These are phyloP conservation scores for Perizoma affinitatum DNA, from an alignment of 2,888 invertebrate species.

Conservation along the genomic window DNA sequence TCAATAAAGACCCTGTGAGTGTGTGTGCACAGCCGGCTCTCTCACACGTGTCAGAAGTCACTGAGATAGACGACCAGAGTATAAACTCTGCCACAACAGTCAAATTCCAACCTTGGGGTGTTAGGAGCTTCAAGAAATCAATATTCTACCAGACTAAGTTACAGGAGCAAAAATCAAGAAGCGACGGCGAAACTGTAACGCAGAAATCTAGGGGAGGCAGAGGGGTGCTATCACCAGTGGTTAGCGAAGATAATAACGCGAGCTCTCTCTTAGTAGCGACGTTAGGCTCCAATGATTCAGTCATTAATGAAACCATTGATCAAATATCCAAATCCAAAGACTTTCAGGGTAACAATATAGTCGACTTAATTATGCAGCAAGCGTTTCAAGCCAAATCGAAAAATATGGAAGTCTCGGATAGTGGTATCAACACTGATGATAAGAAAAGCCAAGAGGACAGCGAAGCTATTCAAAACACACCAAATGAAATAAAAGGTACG, in stretches of 20 bases:
- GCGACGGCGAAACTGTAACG: conserved; percentile 44
- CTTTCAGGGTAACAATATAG: conserved; percentile 51
- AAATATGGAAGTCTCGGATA: conserved; percentile 39
- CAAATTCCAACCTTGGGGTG: conserved; percentile 47
- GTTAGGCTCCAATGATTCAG: conserved; percentile 57
- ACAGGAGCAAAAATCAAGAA: conserved; percentile 37
- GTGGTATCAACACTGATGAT: conserved; percentile 47
- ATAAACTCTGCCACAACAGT: conserved; percentile 39
- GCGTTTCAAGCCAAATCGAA: conserved; percentile 46
- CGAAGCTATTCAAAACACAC: conserved; percentile 54
- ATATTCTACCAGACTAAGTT: too few species aligned
- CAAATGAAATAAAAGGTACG: conserved; percentile 31
- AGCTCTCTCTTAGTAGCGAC: conserved; percentile 59
- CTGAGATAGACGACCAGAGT: conserved; percentile 55
- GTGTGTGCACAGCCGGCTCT: conserved; percentile 58
- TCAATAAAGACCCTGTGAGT: conserved; percentile 52
- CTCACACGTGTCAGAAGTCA: conserved; percentile 61
- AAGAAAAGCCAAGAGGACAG: conserved; percentile 40
- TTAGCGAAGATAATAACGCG: conserved; percentile 44
- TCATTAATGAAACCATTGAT: conserved; percentile 61
- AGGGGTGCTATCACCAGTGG: conserved; percentile 42
- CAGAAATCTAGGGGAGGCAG: conserved; percentile 11
- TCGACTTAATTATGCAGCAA: conserved; percentile 61
- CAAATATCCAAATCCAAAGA: conserved; percentile 53
- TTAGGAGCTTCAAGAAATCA: conserved; percentile 34